Conservation (phyloP, 2,888 invertebrate species). For the Neelides folsomi region DNA sequence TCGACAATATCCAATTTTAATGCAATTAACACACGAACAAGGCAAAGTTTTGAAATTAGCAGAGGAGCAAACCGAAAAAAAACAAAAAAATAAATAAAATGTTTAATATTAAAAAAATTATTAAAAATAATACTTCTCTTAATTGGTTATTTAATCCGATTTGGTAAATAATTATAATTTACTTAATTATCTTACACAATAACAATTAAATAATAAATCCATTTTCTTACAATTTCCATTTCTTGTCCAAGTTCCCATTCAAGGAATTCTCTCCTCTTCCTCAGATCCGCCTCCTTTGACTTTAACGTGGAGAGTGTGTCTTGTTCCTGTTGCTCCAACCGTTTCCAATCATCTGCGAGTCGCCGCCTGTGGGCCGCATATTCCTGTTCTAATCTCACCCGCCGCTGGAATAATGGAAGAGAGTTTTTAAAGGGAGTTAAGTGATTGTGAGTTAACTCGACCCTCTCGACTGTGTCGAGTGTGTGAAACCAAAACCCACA, state of each 20-base stretch:
- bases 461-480: no score
- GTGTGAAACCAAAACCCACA: neutral
- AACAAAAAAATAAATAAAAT: slow-evolving; percentile 35
- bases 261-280: slow-evolving; percentile 43
- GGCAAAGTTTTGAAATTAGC: neutral
- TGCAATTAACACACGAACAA: slow-evolving; percentile 9
- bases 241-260: slow-evolving; percentile 42
- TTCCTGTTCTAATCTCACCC: slow-evolving; percentile 50
- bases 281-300: slow-evolving; percentile 46
- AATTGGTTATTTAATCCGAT: slow-evolving; percentile 26
- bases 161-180: neutral
- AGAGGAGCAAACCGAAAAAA: neutral
- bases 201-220: neutral
- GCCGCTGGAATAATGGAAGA: slow-evolving; percentile 32
- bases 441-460: no score
- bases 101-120: slow-evolving; percentile 36
- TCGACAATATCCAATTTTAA: neutral
- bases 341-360: slow-evolving; percentile 43
- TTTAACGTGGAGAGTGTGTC: slow-evolving; percentile 47
- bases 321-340: slow-evolving; percentile 49
- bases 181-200: neutral
- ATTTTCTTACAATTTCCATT: slow-evolving; percentile 28
- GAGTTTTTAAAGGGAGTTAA: no score
- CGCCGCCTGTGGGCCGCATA: slow-evolving; percentile 53
- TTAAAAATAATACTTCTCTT: slow-evolving; percentile 35